A percentile compares a stretch with the other conserved stretches of the same genome.
Conservation (phyloP, 2,113 vertebrate species). For the Eudyptes chrysolophus region DNA sequence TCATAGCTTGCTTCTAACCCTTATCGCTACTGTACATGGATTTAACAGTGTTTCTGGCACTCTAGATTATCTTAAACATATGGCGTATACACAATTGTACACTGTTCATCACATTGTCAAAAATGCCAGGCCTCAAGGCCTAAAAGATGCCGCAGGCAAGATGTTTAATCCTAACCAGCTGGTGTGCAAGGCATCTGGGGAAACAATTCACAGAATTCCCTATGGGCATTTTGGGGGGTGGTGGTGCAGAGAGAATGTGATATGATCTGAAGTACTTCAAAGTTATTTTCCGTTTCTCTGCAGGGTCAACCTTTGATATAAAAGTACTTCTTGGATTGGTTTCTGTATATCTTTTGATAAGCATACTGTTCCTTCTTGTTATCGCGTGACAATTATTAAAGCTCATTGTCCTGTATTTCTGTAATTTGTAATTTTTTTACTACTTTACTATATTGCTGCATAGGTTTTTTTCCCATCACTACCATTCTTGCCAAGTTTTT, state of each 20-base stretch:
- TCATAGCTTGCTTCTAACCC: not conserved
- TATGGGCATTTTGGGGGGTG: not conserved
- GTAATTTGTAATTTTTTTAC: not conserved
- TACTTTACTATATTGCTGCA: not conserved
- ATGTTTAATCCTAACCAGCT: slow-evolving; percentile 42
- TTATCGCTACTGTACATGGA: not conserved
- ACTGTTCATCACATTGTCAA: not conserved
- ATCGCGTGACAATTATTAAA: not conserved
- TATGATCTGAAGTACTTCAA: not conserved
- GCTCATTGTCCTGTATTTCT: not conserved
- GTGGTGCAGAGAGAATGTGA: not conserved
- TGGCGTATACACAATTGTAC: not conserved
- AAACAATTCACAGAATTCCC: slow-evolving; percentile 43
- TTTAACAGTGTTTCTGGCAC: not conserved
- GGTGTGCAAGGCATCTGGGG: slow-evolving; percentile 21
- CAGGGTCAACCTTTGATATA: not conserved
- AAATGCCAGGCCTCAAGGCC: slow-evolving; percentile 3
- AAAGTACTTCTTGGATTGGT: not conserved
- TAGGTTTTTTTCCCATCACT: not conserved
- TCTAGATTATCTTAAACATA: not conserved
- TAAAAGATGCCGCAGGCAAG: slow-evolving; percentile 6
- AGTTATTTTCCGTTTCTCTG: slow-evolving; percentile 11
- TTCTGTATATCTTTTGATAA: not conserved
- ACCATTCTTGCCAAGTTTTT: not conserved
- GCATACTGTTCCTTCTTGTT: not conserved